phyloP scores from a whole-genome alignment of 2,113 vertebrate genomes.

The Haplochromis burtoni region DNA sequence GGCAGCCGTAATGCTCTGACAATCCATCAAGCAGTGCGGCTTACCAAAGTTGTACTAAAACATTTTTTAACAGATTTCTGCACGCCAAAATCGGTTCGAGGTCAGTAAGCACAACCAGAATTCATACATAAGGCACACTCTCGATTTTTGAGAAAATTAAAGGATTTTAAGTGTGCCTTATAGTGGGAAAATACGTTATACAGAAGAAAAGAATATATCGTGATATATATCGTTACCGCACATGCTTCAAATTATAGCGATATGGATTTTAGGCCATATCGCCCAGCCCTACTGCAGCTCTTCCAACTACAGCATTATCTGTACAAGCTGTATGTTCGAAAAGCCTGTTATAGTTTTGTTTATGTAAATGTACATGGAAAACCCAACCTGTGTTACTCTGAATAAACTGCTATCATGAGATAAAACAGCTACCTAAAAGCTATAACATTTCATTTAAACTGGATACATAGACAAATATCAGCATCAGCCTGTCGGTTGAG shows the following conservation, averaged over 20 bases:
- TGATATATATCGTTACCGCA: rapidly evolving
- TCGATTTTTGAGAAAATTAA: background rate
- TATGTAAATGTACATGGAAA: background rate
- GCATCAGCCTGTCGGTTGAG: background rate
- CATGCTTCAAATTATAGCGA: background rate
- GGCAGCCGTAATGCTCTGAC: rapidly evolving
- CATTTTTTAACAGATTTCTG: background rate
- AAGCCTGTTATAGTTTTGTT: background rate
- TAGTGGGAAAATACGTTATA: rapidly evolving
- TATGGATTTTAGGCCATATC: background rate
- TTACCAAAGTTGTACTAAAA: background rate
- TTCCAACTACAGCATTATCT: background rate
- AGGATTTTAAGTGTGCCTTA: background rate
- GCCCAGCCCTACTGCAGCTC: background rate
- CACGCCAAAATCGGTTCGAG: rapidly evolving
- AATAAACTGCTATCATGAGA: background rate
- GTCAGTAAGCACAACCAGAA: background rate
- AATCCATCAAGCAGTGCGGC: rapidly evolving
- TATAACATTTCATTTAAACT: background rate
- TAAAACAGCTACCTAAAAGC: background rate
- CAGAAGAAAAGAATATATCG: background rate
- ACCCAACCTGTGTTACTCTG: background rate
- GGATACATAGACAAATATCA: background rate
- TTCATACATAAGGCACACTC: rapidly evolving
- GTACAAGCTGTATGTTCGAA: background rate